Percentiles rank a stretch among this genome's conserved stretches.
Evolutionary conservation across 1,140 invertebrate genomes (phyloP).

Genomic region (Zaprionus gabonicus): DNA sequence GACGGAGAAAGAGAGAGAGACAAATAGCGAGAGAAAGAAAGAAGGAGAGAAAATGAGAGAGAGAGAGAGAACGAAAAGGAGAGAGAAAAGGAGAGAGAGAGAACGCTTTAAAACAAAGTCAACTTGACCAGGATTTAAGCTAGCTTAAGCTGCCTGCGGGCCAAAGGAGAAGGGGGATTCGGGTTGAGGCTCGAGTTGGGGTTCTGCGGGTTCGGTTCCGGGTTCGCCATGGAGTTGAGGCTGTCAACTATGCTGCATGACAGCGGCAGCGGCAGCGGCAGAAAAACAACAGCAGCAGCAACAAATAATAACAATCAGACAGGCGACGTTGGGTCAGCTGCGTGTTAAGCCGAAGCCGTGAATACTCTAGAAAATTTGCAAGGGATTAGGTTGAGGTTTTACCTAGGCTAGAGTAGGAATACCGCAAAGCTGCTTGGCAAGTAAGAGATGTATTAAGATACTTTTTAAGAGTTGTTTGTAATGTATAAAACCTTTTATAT

Average conservation of each 20-base stretch:
- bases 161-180: background rate
- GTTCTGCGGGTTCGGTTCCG: background rate
- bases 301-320: slow-evolving; percentile 3
- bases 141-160: slow-evolving; percentile 37
- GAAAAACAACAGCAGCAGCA: slow-evolving; percentile 16
- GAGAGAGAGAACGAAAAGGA: background rate
- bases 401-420: no score
- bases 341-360: background rate
- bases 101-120: slow-evolving; percentile 42
- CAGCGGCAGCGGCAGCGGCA: slow-evolving; percentile 38
- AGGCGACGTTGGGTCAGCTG: background rate
- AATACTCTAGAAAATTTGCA: background rate
- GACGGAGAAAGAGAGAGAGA: background rate
- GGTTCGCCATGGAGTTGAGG: background rate
- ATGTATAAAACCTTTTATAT: background rate
- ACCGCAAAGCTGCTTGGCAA: no score
- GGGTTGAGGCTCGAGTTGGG: background rate
- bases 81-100: background rate
- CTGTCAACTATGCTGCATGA: slow-evolving; percentile 54
- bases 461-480: no score
- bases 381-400: background rate
- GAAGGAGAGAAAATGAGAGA: background rate
- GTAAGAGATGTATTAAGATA: no score
- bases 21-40: no score
- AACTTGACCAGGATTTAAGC: slow-evolving; percentile 43